A percentile compares a stretch with the other conserved stretches of the same genome.
These are phyloP conservation scores for Macrophya alboannulata DNA, from an alignment of 2,888 invertebrate species.

Conservation along the genomic window DNA sequence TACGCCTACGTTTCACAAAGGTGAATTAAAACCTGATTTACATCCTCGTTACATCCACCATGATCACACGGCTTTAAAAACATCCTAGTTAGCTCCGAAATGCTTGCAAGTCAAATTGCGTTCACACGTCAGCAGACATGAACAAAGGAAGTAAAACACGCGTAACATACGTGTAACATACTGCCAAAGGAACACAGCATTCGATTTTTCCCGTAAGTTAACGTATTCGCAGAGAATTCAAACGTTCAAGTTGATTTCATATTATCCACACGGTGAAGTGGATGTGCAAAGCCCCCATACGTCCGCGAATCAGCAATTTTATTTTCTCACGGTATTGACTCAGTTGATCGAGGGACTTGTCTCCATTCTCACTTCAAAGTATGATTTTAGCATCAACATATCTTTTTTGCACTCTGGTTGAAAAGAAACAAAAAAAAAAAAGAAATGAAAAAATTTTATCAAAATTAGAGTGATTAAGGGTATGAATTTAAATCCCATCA, in stretches of 20 bases:
- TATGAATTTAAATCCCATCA: constrained; percentile 8
- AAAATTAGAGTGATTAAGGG: neutral
- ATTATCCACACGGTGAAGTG: constrained; percentile 5
- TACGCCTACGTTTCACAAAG: constrained; percentile 26
- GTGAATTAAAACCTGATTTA: constrained; percentile 15
- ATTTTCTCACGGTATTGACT: neutral
- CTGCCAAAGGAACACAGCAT: neutral
- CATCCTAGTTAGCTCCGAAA: neutral
- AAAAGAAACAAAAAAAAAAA: neutral
- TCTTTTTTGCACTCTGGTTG: neutral
- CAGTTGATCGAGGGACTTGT: neutral
- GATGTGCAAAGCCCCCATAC: neutral
- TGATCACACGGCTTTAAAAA: constrained; percentile 4
- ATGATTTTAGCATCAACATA: neutral
- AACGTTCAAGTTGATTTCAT: constrained; percentile 26
- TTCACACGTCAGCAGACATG: constrained; percentile 27
- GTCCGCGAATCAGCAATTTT: constrained; percentile 18
- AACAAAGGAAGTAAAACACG: constrained; percentile 24
- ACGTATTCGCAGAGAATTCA: constrained; percentile 2
- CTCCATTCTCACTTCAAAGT: neutral
- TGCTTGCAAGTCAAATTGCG: constrained; percentile 6
- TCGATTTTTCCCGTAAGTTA: constrained; percentile 12
- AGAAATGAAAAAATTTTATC: neutral
- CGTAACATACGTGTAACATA: neutral
- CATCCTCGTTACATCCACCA: neutral